Conservation (phyloP, 2,797 vertebrate genomes). For the Melanotaenia maccullochi region DNA sequence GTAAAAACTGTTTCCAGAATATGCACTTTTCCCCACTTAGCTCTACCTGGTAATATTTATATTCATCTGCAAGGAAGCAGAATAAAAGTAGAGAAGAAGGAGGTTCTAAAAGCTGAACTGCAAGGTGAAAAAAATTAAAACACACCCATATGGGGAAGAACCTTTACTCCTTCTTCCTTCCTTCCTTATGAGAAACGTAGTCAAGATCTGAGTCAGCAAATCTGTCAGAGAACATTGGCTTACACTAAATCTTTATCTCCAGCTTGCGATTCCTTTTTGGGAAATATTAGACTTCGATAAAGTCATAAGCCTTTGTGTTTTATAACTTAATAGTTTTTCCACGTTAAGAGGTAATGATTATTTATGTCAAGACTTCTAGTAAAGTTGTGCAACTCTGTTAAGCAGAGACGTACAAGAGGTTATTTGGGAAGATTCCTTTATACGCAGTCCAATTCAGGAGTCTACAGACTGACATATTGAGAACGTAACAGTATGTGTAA, state of each 20-base stretch:
- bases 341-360: background rate
- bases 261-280: background rate
- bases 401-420: constrained; percentile 26
- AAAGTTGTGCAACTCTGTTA: constrained; percentile 57
- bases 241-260: background rate
- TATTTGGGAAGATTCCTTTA: constrained; percentile 37
- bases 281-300: background rate
- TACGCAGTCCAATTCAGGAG: constrained; percentile 2
- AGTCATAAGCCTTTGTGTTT: background rate
- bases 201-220: background rate
- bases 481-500: constrained; percentile 23
- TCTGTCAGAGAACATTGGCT: background rate
- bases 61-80: background rate
- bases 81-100: no score
- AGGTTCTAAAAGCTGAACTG: background rate
- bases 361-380: constrained; percentile 30
- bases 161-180: constrained; percentile 26
- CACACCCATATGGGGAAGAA: constrained; percentile 9
- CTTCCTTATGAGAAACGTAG: constrained; percentile 31
- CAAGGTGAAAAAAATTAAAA: background rate
- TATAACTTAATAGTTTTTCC: background rate
- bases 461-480: constrained; percentile 26
- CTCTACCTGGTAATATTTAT: background rate
- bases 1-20: background rate
- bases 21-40: background rate